Evolutionary conservation across 2,888 invertebrate genomes (phyloP).

Genomic region (Dinocampus coccinellae): DNA sequence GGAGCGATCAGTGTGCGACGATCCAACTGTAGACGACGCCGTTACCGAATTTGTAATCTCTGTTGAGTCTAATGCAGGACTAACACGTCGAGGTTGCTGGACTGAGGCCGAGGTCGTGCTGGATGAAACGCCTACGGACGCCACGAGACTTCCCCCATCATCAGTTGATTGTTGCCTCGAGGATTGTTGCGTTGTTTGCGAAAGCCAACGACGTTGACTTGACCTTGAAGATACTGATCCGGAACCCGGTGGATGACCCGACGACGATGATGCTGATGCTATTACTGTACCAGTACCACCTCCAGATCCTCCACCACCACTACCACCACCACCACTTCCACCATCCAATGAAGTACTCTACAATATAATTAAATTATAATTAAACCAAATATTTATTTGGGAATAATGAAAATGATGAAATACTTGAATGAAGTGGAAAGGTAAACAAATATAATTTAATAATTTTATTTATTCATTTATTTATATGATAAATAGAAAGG

Average conservation of each 20-base stretch:
- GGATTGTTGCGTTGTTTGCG: slow-evolving; percentile 57
- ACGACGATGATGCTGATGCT: slow-evolving; percentile 34
- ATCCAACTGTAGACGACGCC: slow-evolving; percentile 41
- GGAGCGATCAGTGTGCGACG: slow-evolving; percentile 44
- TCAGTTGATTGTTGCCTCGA: slow-evolving; percentile 60
- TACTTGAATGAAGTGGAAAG: not conserved
- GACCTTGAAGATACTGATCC: slow-evolving; percentile 64
- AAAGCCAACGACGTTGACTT: slow-evolving; percentile 61
- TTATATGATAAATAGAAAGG: too few relatives aligned
- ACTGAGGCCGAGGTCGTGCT: slow-evolving; percentile 62
- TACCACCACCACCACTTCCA: slow-evolving; percentile 45
- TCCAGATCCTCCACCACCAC: slow-evolving; percentile 42
- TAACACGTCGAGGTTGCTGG: slow-evolving; percentile 66
- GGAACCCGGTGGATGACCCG: slow-evolving; percentile 63
- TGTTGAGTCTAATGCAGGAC: slow-evolving; percentile 70
- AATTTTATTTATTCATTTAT: not conserved
- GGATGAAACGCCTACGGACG: slow-evolving; percentile 61
- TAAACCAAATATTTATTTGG: too few relatives aligned
- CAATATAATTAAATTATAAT: slow-evolving; percentile 36
- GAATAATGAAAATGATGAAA: not conserved
- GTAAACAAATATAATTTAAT: not conserved
- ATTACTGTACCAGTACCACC: slow-evolving; percentile 39
- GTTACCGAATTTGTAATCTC: slow-evolving; percentile 57
- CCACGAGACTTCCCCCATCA: slow-evolving; percentile 51
- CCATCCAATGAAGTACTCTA: slow-evolving; percentile 63